Evolutionary conservation across 2,888 invertebrate genomes (phyloP).

Genomic region (Dryobotodes eremita): DNA sequence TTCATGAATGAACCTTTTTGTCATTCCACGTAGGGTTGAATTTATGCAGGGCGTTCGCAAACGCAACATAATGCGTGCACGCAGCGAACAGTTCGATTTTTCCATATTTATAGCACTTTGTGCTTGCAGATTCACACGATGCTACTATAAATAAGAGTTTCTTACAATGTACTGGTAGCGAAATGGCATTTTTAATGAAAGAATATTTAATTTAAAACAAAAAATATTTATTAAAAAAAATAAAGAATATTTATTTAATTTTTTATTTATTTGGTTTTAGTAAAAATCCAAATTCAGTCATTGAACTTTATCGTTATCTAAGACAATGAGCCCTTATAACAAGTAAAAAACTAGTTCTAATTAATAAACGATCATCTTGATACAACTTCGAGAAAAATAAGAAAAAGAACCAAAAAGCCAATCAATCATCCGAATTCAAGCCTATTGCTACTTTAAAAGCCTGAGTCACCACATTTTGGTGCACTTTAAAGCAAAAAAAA

Average conservation of each 20-base stretch:
- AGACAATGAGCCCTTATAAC: not conserved
- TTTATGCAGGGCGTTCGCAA: constrained; percentile 70
- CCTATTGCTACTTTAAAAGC: constrained; percentile 51
- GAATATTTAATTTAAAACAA: not conserved
- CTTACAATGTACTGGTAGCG: not conserved
- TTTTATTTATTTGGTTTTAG: no score
- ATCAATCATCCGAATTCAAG: constrained; percentile 11
- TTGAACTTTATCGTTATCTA: not conserved
- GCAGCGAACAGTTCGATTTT: constrained; percentile 63
- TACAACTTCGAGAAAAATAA: not conserved
- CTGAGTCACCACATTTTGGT: constrained; percentile 58
- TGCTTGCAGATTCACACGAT: constrained; percentile 73
- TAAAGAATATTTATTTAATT: no score
- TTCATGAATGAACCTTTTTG: constrained; percentile 83
- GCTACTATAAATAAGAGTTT: constrained; percentile 57
- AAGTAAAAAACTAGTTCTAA: not conserved
- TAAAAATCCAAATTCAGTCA: not conserved
- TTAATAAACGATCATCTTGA: not conserved
- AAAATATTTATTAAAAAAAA: no score
- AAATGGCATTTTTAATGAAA: not conserved
- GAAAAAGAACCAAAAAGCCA: not conserved
- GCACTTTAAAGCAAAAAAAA: constrained; percentile 71
- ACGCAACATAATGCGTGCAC: constrained; percentile 70
- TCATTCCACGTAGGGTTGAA: constrained; percentile 76
- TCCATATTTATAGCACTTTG: constrained; percentile 77